Percentiles rank a stretch among this genome's conserved stretches.
Evolutionary conservation across 2,888 invertebrate genomes (phyloP).

Genomic region (Torymus aiolomorphi): DNA sequence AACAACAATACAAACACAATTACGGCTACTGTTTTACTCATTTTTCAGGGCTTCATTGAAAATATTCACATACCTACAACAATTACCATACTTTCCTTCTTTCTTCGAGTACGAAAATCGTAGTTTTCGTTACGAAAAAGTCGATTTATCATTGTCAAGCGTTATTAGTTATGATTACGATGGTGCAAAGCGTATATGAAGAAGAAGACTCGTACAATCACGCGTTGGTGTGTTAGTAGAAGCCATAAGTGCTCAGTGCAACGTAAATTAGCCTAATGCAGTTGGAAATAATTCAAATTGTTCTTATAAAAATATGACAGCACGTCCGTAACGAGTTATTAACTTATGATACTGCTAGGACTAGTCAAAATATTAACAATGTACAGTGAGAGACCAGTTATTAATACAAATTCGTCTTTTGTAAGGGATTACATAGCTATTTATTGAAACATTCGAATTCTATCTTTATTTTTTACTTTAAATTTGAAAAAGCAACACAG

Average conservation of each 20-base stretch:
- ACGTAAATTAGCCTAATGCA: conserved; percentile 24
- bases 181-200: conserved; percentile 43
- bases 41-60: conserved; percentile 7
- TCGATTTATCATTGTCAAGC: conserved; percentile 43
- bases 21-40: not conserved
- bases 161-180: conserved; percentile 42
- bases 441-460: too few species aligned
- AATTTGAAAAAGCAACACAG: too few species aligned
- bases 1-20: conserved; percentile 11
- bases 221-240: conserved; percentile 31
- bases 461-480: too few species aligned
- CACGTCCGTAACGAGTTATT: not conserved
- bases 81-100: conserved; percentile 19
- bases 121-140: conserved; percentile 28
- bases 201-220: not conserved
- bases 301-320: conserved; percentile 3
- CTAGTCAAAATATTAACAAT: too few species aligned
- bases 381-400: too few species aligned
- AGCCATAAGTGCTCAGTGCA: conserved; percentile 30
- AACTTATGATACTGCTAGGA: too few species aligned
- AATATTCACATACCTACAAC: conserved; percentile 4
- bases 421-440: too few species aligned
- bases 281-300: conserved; percentile 42
- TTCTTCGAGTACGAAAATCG: conserved; percentile 24
- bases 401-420: too few species aligned